Evolutionary conservation across 2,113 vertebrate species (phyloP), one percentile per base, ranked within the genome.

Genomic region (Microcebus murinus): DNA sequence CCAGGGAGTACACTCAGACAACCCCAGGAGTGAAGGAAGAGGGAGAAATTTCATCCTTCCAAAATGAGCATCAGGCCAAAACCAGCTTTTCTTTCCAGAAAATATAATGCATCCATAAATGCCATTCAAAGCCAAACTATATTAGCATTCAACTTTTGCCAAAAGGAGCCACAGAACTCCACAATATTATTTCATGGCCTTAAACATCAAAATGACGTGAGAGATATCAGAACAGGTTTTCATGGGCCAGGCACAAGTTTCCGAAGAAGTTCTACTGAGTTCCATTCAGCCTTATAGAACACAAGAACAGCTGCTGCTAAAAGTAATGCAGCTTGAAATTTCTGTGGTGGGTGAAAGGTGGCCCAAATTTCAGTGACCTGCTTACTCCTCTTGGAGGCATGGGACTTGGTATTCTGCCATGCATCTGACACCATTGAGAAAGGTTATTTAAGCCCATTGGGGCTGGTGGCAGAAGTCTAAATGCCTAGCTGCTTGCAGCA

Each of bases 251-350:
- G 25, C 3, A 61, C 55, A 83, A 31, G 57, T 77, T 93, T 91
- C 48, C 48, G n/a, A 71, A 83, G 90, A 97, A 95, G 25, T 95
- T 96, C 59, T 50, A 4, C 61, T 97, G 92, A 96, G 34, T 94
- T 0, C 27, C 59, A 67, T 25, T 91, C 45, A 77, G 67, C 23
- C 42, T 71, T 34, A 21, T 1, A 68, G 61, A 92, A 65, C 8
- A 71, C 13, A 50, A 63, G 39, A 6, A 25, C 13, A 34, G 39
- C 23, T 87, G 3, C 65, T 68, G 42, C 48, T 77, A 21, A 82
- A 91, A 70, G 55, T 61, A 48, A 59, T 3, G 4, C 39, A n/a
- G 94, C 89, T 93, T 91, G 52, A 31, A 63, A 29, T 68, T 36
- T 55, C 77, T 67, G 8, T 94, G 31, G 71, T 39, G 12, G 71